A percentile compares a stretch with the other conserved stretches of the same genome.
Conservation (phyloP, 2,113 vertebrate species). For the Corvus cornix region DNA sequence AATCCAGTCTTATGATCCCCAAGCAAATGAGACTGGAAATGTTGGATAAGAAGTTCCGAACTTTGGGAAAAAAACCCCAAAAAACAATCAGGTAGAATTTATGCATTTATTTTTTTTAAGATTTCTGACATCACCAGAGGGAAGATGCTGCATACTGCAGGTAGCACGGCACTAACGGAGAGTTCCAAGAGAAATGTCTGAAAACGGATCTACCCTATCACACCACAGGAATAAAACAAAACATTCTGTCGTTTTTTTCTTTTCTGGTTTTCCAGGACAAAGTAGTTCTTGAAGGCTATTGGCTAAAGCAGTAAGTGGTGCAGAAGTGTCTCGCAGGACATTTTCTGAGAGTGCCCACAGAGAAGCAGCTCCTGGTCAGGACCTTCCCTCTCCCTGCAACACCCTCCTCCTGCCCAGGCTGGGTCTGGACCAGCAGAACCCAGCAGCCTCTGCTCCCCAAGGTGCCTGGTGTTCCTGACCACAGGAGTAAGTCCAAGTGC, state of each 20-base stretch:
- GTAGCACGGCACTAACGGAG: not conserved
- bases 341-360: not conserved
- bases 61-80: not conserved
- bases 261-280: not conserved
- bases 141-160: not conserved
- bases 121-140: not conserved
- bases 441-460: not conserved
- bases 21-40: not conserved
- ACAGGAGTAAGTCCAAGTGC: fast-evolving
- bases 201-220: not conserved
- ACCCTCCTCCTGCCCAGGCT: fast-evolving
- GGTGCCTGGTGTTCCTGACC: not conserved
- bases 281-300: fast-evolving
- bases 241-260: fast-evolving
- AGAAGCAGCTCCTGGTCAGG: not conserved
- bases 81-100: not conserved
- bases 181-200: not conserved
- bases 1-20: not conserved
- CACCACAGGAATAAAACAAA: not conserved
- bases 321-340: fast-evolving
- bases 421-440: not conserved
- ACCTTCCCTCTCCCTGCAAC: not conserved
- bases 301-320: not conserved
- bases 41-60: not conserved
- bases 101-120: not conserved